These are phyloP conservation scores for Tretioscincus oriximinensis DNA, from an alignment of 2,113 vertebrate species.

Conservation along the genomic window DNA sequence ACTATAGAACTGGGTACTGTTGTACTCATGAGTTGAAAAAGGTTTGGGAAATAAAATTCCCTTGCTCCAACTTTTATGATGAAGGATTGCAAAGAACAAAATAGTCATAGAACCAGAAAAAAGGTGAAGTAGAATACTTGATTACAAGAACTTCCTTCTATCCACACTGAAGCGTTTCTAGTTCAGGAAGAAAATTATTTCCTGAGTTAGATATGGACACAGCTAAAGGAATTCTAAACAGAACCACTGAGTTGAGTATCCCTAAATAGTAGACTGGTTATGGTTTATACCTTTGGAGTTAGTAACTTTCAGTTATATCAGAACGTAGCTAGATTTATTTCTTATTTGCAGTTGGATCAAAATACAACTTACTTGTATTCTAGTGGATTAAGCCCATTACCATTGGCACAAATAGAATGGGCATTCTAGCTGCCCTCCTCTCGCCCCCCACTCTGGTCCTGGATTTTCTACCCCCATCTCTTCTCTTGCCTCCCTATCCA, in stretches of 20 bases:
- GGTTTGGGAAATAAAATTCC: not conserved
- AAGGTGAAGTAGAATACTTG: not conserved
- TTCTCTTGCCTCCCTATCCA: too few species aligned
- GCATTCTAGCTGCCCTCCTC: too few species aligned
- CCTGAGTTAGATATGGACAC: not conserved
- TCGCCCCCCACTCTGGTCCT: too few species aligned
- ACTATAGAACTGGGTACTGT: conserved; percentile 29
- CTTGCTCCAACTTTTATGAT: not conserved
- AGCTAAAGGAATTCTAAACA: not conserved
- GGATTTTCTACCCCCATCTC: too few species aligned
- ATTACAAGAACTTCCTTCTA: too few species aligned
- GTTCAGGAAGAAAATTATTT: not conserved
- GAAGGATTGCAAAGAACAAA: not conserved
- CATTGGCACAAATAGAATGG: too few species aligned
- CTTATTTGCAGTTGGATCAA: not conserved
- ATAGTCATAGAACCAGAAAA: not conserved
- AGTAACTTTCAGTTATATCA: not conserved
- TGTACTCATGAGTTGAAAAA: not conserved
- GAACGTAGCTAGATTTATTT: not conserved
- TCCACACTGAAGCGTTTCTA: not conserved
- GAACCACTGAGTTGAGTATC: not conserved
- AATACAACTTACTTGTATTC: not conserved
- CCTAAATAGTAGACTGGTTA: not conserved
- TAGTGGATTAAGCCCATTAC: too few species aligned
- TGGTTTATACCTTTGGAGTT: not conserved